A percentile compares a stretch with the other conserved stretches of the same genome.
phyloP scores from a whole-genome alignment of 2,113 vertebrate genomes.

The Sapayoa aenigma region DNA sequence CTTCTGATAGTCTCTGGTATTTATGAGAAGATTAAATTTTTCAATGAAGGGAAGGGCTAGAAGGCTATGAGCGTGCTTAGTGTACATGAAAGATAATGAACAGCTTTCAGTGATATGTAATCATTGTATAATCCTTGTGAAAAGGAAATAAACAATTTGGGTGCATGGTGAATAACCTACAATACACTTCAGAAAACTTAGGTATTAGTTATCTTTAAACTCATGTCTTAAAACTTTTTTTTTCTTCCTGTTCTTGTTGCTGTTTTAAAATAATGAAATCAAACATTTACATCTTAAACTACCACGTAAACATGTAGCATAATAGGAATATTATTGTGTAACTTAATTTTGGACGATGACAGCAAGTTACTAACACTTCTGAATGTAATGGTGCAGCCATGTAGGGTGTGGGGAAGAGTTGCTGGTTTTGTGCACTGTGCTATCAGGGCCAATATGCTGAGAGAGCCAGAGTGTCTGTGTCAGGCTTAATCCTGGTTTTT shows the following conservation, averaged over 20 bases:
- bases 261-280: not conserved
- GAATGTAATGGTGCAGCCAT: not conserved
- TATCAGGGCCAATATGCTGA: not conserved
- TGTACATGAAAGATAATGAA: not conserved
- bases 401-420: not conserved
- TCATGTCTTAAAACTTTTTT: not conserved
- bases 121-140: not conserved
- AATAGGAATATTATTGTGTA: not conserved
- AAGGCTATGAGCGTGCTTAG: not conserved
- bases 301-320: not conserved
- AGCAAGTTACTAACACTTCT: not conserved
- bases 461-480: not conserved
- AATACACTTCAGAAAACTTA: not conserved
- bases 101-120: not conserved
- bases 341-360: not conserved
- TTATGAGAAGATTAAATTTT: not conserved
- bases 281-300: not conserved
- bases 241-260: not conserved
- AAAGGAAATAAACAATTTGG: not conserved
- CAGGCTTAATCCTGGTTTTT: not conserved
- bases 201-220: not conserved
- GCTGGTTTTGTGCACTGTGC: not conserved
- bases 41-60: not conserved
- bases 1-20: not conserved
- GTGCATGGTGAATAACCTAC: not conserved